phyloP scores from a whole-genome alignment of 2,113 vertebrate genomes.

The Mus musculus region DNA sequence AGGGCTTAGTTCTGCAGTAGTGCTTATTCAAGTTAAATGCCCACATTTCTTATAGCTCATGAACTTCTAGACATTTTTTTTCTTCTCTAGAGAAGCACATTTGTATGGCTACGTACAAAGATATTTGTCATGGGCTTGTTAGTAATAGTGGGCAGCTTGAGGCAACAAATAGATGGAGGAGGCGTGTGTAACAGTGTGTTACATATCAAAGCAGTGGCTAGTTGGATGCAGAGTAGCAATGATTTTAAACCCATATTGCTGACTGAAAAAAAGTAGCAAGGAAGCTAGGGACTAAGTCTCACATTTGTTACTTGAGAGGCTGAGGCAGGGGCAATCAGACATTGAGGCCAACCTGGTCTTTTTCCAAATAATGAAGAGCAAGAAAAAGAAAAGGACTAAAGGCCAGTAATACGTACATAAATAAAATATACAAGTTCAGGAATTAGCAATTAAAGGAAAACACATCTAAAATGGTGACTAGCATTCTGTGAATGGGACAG shows the following conservation, averaged over 20 bases:
- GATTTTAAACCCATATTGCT: not conserved
- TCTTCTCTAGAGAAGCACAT: not conserved
- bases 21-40: not conserved
- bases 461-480: not conserved
- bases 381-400: not conserved
- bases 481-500: not conserved
- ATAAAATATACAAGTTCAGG: not conserved
- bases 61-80: not conserved
- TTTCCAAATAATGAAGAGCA: not conserved
- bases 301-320: not conserved
- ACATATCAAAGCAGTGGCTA: constrained; percentile 8
- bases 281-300: not conserved
- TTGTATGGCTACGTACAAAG: not conserved
- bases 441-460: constrained; percentile 3
- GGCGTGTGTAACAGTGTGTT: not conserved
- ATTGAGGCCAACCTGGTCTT: not conserved
- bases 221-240: not conserved
- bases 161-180: constrained; percentile 5
- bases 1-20: not conserved
- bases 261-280: not conserved
- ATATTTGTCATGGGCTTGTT: constrained; percentile 33
- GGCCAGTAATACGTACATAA: not conserved
- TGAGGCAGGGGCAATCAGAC: not conserved
- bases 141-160: not conserved
- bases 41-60: not conserved